phyloP scores from a whole-genome alignment of 1,140 invertebrate species.

The Chelonus insularis region DNA sequence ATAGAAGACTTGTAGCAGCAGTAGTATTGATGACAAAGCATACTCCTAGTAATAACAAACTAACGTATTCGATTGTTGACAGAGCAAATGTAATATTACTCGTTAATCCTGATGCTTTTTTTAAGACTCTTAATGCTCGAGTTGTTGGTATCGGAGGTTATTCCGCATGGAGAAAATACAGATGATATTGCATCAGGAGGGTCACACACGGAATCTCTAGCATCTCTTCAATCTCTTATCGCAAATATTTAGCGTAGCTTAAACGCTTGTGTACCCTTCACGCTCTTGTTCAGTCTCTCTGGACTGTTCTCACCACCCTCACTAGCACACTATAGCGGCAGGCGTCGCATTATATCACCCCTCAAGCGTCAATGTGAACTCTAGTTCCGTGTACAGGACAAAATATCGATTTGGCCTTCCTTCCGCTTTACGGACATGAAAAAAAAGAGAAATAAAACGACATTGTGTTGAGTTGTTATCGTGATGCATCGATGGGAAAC shows the following conservation, averaged over 20 bases:
- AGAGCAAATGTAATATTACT: background rate
- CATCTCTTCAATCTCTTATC: slow-evolving; percentile 18
- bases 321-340: background rate
- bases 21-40: background rate
- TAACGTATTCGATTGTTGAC: background rate
- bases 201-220: background rate
- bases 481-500: slow-evolving; percentile 23
- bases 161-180: background rate
- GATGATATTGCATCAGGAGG: background rate
- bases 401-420: slow-evolving; percentile 26
- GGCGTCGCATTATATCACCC: slow-evolving; percentile 9
- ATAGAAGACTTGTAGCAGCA: no score
- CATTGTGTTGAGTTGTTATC: slow-evolving; percentile 23
- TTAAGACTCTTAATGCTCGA: background rate
- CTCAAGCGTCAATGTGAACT: background rate
- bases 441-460: slow-evolving; percentile 16
- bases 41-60: background rate
- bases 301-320: slow-evolving; percentile 22
- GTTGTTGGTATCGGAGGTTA: background rate
- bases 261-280: slow-evolving; percentile 16
- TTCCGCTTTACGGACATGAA: background rate
- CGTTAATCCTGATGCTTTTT: background rate
- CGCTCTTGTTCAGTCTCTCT: background rate
- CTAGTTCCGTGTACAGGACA: slow-evolving; percentile 13
- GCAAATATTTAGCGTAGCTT: slow-evolving; percentile 27